phyloP scores from a whole-genome alignment of 1,140 invertebrate species.

The Nephotettix cincticeps region DNA sequence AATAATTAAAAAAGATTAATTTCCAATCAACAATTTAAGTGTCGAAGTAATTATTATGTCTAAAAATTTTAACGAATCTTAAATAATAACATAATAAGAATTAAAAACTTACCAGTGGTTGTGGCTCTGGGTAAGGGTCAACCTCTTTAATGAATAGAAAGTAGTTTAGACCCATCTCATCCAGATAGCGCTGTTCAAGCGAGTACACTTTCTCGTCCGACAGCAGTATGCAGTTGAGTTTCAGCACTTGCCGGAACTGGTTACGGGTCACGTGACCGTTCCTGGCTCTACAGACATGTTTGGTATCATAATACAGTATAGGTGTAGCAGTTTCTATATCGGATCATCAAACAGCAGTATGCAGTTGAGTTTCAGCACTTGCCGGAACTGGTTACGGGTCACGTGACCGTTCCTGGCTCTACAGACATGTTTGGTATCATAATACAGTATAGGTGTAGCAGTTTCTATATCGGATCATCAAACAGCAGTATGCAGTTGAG shows the following conservation, averaged over 20 bases:
- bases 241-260: slow-evolving; percentile 64
- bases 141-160: slow-evolving; percentile 61
- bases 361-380: slow-evolving; percentile 60
- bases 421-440: too few relatives aligned
- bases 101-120: slow-evolving; percentile 44
- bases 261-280: slow-evolving; percentile 65
- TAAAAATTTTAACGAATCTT: not conserved
- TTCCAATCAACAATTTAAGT: too few relatives aligned
- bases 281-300: not conserved
- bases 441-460: too few relatives aligned
- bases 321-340: too few relatives aligned
- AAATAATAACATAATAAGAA: not conserved
- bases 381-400: slow-evolving; percentile 61
- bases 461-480: too few relatives aligned
- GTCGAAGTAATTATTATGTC: too few relatives aligned
- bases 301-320: too few relatives aligned
- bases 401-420: slow-evolving; percentile 59
- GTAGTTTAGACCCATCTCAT: slow-evolving; percentile 70
- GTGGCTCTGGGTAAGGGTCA: slow-evolving; percentile 45
- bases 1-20: too few relatives aligned
- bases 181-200: slow-evolving; percentile 63
- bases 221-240: slow-evolving; percentile 60
- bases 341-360: slow-evolving; percentile 59
- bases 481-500: slow-evolving; percentile 61
- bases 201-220: slow-evolving; percentile 61